Percentiles rank a stretch among this genome's conserved stretches.
Conservation (phyloP, 2,113 vertebrate species). For the Microcebus jonahi region DNA sequence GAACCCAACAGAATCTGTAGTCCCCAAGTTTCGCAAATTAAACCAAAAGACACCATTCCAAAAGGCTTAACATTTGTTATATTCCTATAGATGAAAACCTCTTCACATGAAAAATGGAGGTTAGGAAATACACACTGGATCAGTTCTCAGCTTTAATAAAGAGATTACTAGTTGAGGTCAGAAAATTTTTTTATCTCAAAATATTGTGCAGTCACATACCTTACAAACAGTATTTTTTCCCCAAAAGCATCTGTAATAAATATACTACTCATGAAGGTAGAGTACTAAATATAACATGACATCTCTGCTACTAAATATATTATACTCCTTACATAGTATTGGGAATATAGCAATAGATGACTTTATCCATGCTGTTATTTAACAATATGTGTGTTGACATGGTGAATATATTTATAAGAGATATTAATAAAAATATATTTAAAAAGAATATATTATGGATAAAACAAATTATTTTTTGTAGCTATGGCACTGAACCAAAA, state of each 20-base stretch:
- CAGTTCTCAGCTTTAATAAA: slow-evolving; percentile 20
- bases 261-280: neutral
- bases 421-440: slow-evolving; percentile 40
- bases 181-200: neutral
- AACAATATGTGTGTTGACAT: neutral
- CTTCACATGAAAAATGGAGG: neutral
- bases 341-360: slow-evolving; percentile 31
- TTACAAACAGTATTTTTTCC: neutral
- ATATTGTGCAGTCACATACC: neutral
- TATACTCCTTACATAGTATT: neutral
- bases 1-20: slow-evolving; percentile 6
- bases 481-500: neutral
- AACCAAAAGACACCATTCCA: neutral
- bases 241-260: neutral
- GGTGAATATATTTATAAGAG: slow-evolving; percentile 9
- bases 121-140: neutral
- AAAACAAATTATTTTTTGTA: slow-evolving; percentile 28
- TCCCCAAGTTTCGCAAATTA: neutral
- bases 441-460: slow-evolving; percentile 14
- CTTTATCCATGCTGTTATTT: slow-evolving; percentile 18
- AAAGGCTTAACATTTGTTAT: slow-evolving; percentile 37
- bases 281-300: neutral
- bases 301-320: slow-evolving; percentile 24
- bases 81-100: neutral
- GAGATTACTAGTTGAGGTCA: slow-evolving; percentile 10